Conservation (phyloP, 2,113 vertebrate genomes). For the Marmota flaviventris region DNA sequence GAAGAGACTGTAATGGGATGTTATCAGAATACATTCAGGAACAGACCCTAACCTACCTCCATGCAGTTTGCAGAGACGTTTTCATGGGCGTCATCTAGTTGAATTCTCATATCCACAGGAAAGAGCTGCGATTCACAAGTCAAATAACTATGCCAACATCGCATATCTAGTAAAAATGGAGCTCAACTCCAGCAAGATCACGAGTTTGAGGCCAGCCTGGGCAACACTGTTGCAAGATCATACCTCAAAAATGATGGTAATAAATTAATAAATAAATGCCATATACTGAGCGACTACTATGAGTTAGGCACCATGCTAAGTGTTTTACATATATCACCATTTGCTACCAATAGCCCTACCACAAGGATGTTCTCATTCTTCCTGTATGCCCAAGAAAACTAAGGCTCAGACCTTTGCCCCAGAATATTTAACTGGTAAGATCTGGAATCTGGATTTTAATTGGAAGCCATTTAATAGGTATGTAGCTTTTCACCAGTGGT, state of each 20-base stretch:
- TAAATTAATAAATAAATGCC: background rate
- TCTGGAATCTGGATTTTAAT: background rate
- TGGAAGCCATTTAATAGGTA: background rate
- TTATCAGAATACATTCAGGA: background rate
- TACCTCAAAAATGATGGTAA: background rate
- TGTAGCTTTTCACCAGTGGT: background rate
- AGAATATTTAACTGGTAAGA: background rate
- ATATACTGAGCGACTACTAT: background rate
- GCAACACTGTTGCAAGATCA: background rate
- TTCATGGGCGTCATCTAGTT: background rate
- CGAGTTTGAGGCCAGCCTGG: background rate
- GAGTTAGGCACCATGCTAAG: background rate
- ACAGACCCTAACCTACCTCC: background rate
- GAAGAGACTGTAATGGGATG: background rate
- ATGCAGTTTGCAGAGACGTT: background rate
- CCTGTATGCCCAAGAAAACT: background rate
- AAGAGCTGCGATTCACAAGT: background rate
- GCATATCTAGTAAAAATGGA: background rate
- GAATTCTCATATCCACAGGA: background rate
- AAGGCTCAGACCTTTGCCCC: background rate
- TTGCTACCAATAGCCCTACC: background rate
- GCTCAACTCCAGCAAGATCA: background rate
- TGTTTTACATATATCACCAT: background rate
- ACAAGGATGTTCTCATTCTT: background rate
- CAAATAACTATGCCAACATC: background rate